Base-by-base conservation (phyloP, 1,140 invertebrate genomes). In the Eubasilissa regina region DNA sequence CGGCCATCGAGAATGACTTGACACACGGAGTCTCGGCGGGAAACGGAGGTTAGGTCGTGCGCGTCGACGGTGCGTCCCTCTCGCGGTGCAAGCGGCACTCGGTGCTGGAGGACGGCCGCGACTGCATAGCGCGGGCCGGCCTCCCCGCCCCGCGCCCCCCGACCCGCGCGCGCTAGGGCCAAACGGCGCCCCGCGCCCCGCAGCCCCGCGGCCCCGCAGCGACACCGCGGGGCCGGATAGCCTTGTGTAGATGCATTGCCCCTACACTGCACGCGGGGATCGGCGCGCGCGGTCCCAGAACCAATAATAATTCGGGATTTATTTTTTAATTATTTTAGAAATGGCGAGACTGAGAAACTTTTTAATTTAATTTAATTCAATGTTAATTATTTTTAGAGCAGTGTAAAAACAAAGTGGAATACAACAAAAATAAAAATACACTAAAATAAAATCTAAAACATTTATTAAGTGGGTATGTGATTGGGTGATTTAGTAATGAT, bases 171-270 rank as follows among this genome's bases (percentile, higher is more conserved):
- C 19, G 15, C 19, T n/a, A 12, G 58, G 58, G 58, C 58, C 58
- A 19, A 62, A n/a, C 44, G n/a, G 25, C 21, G 25, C 62, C 64
- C 64, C 43, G 7, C 13, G 11, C 21, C 4, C 44, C 64, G n/a
- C 64, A 15, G 6, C 43, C 43, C 13, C 64, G 0, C 15, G 0
- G 3, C n/a, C 43, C 3, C 35, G 0, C 64, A 15, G 48, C 13
- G 68, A 51, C 25, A 55, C 51, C 47, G 21, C 35, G 68, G 68
- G 68, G 68, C 68, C 68, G 68, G 68, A 55, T 73, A 73, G 68
- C 68, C 68, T 73, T 73, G 68, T 73, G 68, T 73, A 73, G 68
- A 73, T 73, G 68, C 68, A 73, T 73, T 73, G 68, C 68, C 68
- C 68, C 68, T 73, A 73, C 68, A 73, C 68, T 73, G 68, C 68